Evolutionary conservation across 2,888 invertebrate genomes (phyloP).

Genomic region (Mycalesis mineus): DNA sequence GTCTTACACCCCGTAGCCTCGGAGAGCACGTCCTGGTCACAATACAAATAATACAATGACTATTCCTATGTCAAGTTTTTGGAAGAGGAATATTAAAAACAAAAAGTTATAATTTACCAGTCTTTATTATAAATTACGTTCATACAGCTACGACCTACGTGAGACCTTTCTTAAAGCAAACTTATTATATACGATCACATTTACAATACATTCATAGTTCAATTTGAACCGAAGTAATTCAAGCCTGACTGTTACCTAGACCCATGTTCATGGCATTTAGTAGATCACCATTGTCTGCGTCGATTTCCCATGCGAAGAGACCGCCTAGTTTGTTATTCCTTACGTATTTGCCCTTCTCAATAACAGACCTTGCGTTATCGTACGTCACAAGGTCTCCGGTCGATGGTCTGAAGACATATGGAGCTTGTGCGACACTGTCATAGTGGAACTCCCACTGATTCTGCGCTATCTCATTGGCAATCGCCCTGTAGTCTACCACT

Average conservation of each 20-base stretch:
- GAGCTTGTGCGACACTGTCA: slow-evolving; percentile 66
- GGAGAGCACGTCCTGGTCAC: too few species aligned
- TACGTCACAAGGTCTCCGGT: slow-evolving; percentile 70
- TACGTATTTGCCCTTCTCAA: slow-evolving; percentile 71
- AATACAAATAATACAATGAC: too few species aligned
- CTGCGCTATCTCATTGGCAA: slow-evolving; percentile 61
- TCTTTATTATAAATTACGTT: slow-evolving; percentile 31
- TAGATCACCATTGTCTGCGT: slow-evolving; percentile 70
- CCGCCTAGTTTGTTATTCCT: slow-evolving; percentile 70
- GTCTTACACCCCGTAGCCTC: too few species aligned
- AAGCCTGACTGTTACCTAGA: slow-evolving; percentile 55
- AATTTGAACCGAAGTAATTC: slow-evolving; percentile 17
- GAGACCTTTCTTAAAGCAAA: slow-evolving; percentile 41
- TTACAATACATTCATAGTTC: slow-evolving; percentile 32
- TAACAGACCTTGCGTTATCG: slow-evolving; percentile 66
- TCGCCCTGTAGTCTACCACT: slow-evolving; percentile 69
- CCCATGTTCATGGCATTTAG: slow-evolving; percentile 72
- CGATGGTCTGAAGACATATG: slow-evolving; percentile 64
- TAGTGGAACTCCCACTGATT: slow-evolving; percentile 71
- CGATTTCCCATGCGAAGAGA: slow-evolving; percentile 71
- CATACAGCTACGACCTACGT: slow-evolving; percentile 38
- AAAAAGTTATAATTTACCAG: slow-evolving; percentile 28
- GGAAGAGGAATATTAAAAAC: neutral
- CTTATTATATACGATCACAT: slow-evolving; percentile 34
- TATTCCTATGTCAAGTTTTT: too few species aligned